These are phyloP conservation scores for Orthonyx spaldingii DNA, from an alignment of 2,113 vertebrate genomes.

Conservation along the genomic window DNA sequence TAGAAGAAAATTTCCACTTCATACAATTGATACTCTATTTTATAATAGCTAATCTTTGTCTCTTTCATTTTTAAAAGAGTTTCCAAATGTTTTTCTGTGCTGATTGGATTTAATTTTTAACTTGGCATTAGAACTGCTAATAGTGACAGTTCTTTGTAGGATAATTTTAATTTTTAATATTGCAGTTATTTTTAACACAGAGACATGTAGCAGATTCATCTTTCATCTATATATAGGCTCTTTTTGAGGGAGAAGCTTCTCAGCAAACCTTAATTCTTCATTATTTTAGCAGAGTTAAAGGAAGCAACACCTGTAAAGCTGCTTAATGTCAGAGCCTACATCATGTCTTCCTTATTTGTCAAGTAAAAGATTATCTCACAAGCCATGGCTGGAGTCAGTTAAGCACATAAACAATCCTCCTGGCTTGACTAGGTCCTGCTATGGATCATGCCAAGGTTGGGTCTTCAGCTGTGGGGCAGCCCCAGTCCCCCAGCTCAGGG, in stretches of 20 bases:
- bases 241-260: background rate
- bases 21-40: background rate
- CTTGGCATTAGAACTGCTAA: conserved; percentile 9
- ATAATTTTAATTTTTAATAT: conserved; percentile 55
- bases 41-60: conserved; percentile 4
- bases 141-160: conserved; percentile 30
- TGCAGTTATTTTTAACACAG: background rate
- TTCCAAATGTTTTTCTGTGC: conserved; percentile 43
- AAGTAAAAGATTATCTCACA: background rate
- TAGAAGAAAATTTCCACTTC: background rate
- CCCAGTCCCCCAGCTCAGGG: too few species aligned
- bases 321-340: background rate
- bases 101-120: conserved; percentile 38
- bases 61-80: conserved; percentile 46
- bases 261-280: background rate
- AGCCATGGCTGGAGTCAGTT: background rate
- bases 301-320: background rate
- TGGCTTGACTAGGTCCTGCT: background rate
- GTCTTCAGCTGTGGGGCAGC: background rate
- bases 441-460: background rate
- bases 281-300: background rate
- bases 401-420: background rate
- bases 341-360: background rate
- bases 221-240: conserved; percentile 4
- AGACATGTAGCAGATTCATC: background rate